phyloP scores from a whole-genome alignment of 1,140 invertebrate species.

The Eumaeus atala region DNA sequence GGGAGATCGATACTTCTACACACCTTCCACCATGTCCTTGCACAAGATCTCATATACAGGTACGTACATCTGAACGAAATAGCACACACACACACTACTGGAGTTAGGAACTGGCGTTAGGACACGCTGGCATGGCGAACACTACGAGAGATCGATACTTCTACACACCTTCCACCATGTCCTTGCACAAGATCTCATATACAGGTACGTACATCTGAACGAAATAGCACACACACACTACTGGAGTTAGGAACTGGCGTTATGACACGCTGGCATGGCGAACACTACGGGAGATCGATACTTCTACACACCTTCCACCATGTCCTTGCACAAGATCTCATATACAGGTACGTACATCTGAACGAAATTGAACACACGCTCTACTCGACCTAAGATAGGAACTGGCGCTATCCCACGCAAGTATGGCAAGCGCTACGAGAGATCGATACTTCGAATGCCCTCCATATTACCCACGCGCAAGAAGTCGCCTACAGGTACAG shows the following conservation, averaged over 20 bases:
- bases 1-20: slow-evolving; percentile 70
- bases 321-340: slow-evolving; percentile 33
- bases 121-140: slow-evolving; percentile 71
- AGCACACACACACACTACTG: no score
- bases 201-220: no score
- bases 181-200: slow-evolving; percentile 17
- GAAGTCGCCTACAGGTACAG: no score
- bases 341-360: no score
- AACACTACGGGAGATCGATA: slow-evolving; percentile 66
- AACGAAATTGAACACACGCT: no score
- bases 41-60: not conserved
- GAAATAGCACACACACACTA: no score
- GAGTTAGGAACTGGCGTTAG: slow-evolving; percentile 8
- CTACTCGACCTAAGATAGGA: no score
- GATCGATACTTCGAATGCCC: slow-evolving; percentile 70
- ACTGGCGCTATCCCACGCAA: slow-evolving; percentile 39
- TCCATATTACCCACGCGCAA: slow-evolving; percentile 58
- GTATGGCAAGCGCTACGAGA: slow-evolving; percentile 69
- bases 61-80: no score
- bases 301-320: slow-evolving; percentile 60
- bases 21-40: slow-evolving; percentile 62
- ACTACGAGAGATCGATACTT: slow-evolving; percentile 66
- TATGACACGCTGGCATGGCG: slow-evolving; percentile 70
- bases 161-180: slow-evolving; percentile 63
- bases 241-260: no score